A percentile compares a stretch with the other conserved stretches of the same genome.
Conservation (phyloP, 1,140 invertebrate species). For the Zaprionus ornatus region DNA sequence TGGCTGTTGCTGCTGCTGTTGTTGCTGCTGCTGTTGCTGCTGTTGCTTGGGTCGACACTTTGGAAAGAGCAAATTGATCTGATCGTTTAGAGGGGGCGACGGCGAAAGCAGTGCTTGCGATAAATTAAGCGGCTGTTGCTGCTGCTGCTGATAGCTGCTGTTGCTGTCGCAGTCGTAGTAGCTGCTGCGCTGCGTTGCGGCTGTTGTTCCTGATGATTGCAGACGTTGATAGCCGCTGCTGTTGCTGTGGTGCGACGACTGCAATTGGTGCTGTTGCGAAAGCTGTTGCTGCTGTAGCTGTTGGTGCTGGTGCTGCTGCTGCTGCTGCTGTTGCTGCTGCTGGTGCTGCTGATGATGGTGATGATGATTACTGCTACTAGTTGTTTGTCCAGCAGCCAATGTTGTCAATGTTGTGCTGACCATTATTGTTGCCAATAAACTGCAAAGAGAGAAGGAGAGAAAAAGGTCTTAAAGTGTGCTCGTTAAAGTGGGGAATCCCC, state of each 20-base stretch:
- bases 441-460: slow-evolving; percentile 38
- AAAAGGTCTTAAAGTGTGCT: not conserved
- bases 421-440: slow-evolving; percentile 83
- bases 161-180: slow-evolving; percentile 31
- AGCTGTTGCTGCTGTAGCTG: slow-evolving; percentile 35
- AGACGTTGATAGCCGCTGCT: slow-evolving; percentile 16
- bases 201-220: slow-evolving; percentile 28
- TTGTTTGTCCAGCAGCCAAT: slow-evolving; percentile 83
- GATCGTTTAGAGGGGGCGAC: slow-evolving; percentile 86
- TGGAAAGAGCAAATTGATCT: slow-evolving; percentile 92
- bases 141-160: slow-evolving; percentile 51
- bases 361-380: slow-evolving; percentile 82
- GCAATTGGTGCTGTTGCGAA: slow-evolving; percentile 18
- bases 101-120: slow-evolving; percentile 83
- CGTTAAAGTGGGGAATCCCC: not conserved
- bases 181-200: slow-evolving; percentile 24
- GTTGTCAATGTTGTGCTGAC: slow-evolving; percentile 83
- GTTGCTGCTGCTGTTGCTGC: slow-evolving; percentile 41
- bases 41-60: slow-evolving; percentile 89
- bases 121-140: slow-evolving; percentile 61
- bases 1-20: slow-evolving; percentile 26
- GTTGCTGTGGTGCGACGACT: slow-evolving; percentile 25
- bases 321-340: slow-evolving; percentile 52
- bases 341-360: slow-evolving; percentile 72
- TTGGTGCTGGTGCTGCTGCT: slow-evolving; percentile 41